phyloP scores from a whole-genome alignment of 2,113 vertebrate genomes.

The Datnioides undecimradiatus region DNA sequence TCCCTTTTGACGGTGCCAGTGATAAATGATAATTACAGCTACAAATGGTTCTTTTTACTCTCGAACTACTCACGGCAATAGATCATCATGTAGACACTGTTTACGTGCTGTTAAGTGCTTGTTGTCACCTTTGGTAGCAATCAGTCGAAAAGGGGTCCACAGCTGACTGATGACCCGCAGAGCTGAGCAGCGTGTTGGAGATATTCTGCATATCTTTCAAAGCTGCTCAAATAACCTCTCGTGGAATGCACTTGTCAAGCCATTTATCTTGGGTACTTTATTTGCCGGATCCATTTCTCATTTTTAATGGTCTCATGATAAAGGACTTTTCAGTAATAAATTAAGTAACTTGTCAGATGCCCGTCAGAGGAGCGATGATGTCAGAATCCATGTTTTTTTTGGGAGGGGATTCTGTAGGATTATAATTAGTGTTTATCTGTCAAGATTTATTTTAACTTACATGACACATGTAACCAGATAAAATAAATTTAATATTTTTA shows the following conservation, averaged over 20 bases:
- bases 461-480: slow-evolving; percentile 12
- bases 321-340: slow-evolving; percentile 56
- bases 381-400: slow-evolving; percentile 44
- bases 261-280: slow-evolving; percentile 64
- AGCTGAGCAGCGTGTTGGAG: slow-evolving; percentile 14
- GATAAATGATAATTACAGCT: slow-evolving; percentile 79
- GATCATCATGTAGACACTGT: slow-evolving; percentile 74
- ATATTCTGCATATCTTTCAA: slow-evolving; percentile 68
- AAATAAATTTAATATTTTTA: no score
- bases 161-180: slow-evolving; percentile 69
- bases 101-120: slow-evolving; percentile 77
- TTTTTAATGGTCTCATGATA: slow-evolving; percentile 64
- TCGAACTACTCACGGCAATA: slow-evolving; percentile 65
- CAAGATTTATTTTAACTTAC: slow-evolving; percentile 8
- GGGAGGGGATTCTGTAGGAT: background rate
- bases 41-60: slow-evolving; percentile 78
- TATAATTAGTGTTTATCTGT: slow-evolving; percentile 33
- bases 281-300: slow-evolving; percentile 50
- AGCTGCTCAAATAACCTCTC: slow-evolving; percentile 51
- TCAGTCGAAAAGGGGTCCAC: slow-evolving; percentile 60
- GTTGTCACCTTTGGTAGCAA: slow-evolving; percentile 75
- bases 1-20: slow-evolving; percentile 58
- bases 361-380: slow-evolving; percentile 49
- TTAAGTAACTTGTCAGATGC: slow-evolving; percentile 49
- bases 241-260: slow-evolving; percentile 55